Base-by-base conservation (phyloP, 1,140 invertebrate genomes). In the Agrypnia vestita region DNA sequence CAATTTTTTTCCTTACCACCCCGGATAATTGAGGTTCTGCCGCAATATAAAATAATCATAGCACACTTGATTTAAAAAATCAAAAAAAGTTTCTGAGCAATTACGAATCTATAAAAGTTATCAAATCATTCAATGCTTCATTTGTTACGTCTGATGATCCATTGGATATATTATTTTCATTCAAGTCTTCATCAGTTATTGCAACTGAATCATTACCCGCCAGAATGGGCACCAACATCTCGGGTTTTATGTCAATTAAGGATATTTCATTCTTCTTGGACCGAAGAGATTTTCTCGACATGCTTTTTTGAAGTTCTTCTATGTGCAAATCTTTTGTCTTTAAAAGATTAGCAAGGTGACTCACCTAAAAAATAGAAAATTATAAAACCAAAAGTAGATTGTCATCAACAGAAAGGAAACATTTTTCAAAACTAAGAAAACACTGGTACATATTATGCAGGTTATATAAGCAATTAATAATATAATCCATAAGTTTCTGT, bases 311-410 rank as follows among this genome's bases (percentile, higher is more conserved):
- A 69, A 93, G 85, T 80, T 93, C 91, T 0, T 89, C 86, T 72
- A 93, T 92, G 25, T 90, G 88, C 78, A 91, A 88, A 55, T 91
- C 87, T 84, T 92, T 93, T 0, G 91, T 81, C 51, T 88, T 87
- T 13, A 93, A 84, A 56, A 92, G 85, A 79, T 85, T 91, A 84
- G 93, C 91, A 53, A 93, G 86, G 84, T 92, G 90, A 3, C 84
- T 83, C 4, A 89, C 59, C 67, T 88, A 84, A 0, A 84, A 53
- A 49, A 83, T 10, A 84, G 11, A 35, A 35, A 35, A 35, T 3
- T 35, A 6, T 35, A 35, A 35, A 35, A 35, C 25, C 25, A 35
- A 35, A 35, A 35, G 25, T 35, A 3, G 1, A 3, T 35, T 6
- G 6, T 3, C 6, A 35, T 35, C 25, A 35, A 35, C 6, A 35